Percentiles rank a stretch among this genome's conserved stretches.
Evolutionary conservation across 2,113 vertebrate genomes (phyloP).

Genomic region (Myotis davidii): DNA sequence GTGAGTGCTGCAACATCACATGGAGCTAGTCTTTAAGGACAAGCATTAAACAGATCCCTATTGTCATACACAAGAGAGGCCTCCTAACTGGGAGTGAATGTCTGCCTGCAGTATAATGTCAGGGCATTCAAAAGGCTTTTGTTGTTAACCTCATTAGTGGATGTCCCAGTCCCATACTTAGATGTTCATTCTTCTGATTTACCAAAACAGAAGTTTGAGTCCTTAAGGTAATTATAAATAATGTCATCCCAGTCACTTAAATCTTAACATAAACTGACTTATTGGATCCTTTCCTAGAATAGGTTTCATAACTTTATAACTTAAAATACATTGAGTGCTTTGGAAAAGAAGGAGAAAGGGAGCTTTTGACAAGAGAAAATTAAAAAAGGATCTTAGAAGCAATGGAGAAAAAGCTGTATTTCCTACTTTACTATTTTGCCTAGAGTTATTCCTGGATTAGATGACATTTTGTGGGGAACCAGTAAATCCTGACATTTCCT

Average conservation of each 20-base stretch:
- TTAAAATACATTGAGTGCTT: neutral
- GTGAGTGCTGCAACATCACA: neutral
- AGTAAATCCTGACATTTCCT: neutral
- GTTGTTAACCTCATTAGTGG: neutral
- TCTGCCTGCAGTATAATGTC: neutral
- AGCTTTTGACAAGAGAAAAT: neutral
- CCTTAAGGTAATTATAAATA: neutral
- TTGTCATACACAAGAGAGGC: neutral
- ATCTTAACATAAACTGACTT: neutral
- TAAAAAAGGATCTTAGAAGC: neutral
- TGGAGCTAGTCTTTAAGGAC: neutral
- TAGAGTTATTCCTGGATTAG: neutral
- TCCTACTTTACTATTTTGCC: neutral
- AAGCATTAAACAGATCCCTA: neutral
- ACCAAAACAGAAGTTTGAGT: neutral
- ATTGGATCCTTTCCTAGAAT: conserved; percentile 9
- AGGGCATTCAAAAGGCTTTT: neutral
- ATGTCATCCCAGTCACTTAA: neutral
- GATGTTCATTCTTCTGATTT: neutral
- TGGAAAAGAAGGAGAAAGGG: neutral
- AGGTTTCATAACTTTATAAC: neutral
- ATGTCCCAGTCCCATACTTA: neutral
- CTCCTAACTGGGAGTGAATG: neutral
- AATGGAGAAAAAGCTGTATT: neutral
- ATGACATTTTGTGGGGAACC: neutral